Evolutionary conservation across 2,113 vertebrate species (phyloP), one percentile per base, ranked within the genome.

Genomic region (Larimichthys polyactis): DNA sequence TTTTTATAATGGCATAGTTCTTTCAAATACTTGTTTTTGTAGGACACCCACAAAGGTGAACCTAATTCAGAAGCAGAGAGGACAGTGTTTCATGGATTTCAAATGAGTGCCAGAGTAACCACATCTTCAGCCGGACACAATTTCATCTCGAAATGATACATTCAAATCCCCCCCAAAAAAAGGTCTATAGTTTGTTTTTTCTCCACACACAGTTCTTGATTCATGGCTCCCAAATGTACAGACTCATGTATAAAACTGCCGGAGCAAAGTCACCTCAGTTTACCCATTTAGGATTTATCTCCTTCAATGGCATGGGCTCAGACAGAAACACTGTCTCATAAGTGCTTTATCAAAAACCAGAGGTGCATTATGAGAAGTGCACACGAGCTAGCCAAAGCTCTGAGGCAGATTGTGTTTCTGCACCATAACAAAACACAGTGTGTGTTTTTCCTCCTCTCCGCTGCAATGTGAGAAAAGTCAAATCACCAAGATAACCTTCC

Each of bases 211-310:
- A 71, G 44, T 46, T 82, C 32, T 67, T 86, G n/a, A 90, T 91
- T 87, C 82, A 90, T 78, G 52, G 76, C 32, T 71, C 32, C 65
- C 5, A 80, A 80, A 90, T 51, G 66, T 69, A 62, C 51, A 71
- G 60, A 62, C 63, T 82, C 58, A 73, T 76, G 57, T 71, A 81
- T 90, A 88, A 91, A 89, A 87, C 65, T 82, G 82, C 66, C 82
- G 57, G 32, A 58, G 78, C 75, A 81, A 83, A 90, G 78, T 83
- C 84, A 83, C 79, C 81, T 89, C 88, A 65, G 78, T 91, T 92
- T 92, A 89, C 87, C 86, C 82, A 86, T 91, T 86, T 74, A 88
- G 74, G 75, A 92, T 92, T 79, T 88, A 91, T 91, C 85, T 87
- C 59, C 69, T 83, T 43, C 55, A 73, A 77, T 59, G 67, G 46